Evolutionary conservation across 2,113 vertebrate genomes (phyloP).

Genomic region (Solea solea): DNA sequence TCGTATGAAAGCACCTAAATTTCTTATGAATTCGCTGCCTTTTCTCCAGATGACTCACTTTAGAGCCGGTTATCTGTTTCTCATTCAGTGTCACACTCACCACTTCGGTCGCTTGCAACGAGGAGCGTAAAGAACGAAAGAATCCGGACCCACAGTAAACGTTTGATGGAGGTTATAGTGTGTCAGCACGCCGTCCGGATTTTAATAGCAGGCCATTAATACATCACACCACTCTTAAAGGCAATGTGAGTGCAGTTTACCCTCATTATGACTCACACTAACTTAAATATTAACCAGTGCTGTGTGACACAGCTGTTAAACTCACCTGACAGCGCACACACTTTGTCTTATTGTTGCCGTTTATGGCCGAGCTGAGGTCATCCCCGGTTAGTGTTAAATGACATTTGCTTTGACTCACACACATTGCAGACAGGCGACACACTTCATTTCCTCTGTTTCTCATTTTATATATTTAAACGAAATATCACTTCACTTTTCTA

Average conservation of each 20-base stretch:
- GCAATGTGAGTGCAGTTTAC: background rate
- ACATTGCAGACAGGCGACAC: background rate
- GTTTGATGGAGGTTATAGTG: background rate
- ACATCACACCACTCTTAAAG: background rate
- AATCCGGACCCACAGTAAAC: background rate
- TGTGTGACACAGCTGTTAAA: background rate
- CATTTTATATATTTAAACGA: background rate
- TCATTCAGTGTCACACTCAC: background rate
- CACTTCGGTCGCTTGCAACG: background rate
- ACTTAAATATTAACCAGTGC: background rate
- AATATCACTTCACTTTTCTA: background rate
- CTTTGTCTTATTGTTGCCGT: background rate
- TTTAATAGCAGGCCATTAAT: background rate
- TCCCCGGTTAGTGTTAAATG: background rate
- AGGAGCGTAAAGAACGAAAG: background rate
- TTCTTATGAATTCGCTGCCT: background rate
- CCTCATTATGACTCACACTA: background rate
- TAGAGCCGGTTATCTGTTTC: conserved; percentile 2
- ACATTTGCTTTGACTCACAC: background rate
- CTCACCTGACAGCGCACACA: too few species aligned
- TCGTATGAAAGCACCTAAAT: background rate
- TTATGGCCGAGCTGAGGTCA: background rate
- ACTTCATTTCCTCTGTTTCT: background rate
- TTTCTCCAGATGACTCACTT: conserved; percentile 1
- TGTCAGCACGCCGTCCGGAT: background rate